phyloP scores from a whole-genome alignment of 2,113 vertebrate genomes.

The Cyphotilapia sp. region DNA sequence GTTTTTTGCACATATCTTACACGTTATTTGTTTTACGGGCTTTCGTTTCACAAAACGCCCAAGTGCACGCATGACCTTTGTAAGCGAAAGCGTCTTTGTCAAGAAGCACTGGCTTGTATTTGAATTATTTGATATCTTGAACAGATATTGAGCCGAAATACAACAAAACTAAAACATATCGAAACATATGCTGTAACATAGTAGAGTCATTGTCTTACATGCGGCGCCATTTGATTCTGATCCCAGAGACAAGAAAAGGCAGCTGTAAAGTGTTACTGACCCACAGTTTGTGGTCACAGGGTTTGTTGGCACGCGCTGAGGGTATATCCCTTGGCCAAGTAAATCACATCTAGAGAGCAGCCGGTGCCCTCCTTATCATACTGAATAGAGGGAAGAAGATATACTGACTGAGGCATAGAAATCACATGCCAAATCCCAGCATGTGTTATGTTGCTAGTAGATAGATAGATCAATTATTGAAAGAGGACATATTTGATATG shows the following conservation, averaged over 20 bases:
- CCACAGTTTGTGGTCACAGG: background rate
- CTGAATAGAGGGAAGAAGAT: constrained; percentile 1
- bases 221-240: background rate
- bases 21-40: background rate
- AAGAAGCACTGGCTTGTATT: background rate
- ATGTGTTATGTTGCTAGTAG: constrained; percentile 54
- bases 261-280: background rate
- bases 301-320: background rate
- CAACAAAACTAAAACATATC: background rate
- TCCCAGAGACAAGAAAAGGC: background rate
- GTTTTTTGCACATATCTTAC: background rate
- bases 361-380: background rate
- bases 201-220: background rate
- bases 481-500: constrained; percentile 61
- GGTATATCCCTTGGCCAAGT: constrained; percentile 22
- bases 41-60: background rate
- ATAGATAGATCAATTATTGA: constrained; percentile 71
- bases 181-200: background rate
- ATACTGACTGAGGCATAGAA: constrained; percentile 31
- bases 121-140: background rate
- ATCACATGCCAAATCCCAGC: constrained; percentile 52
- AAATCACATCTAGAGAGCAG: constrained; percentile 10
- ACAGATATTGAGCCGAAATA: background rate
- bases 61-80: background rate
- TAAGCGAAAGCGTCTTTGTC: background rate